These are phyloP conservation scores for Elanoides forficatus DNA, from an alignment of 2,113 vertebrate species.

Conservation along the genomic window DNA sequence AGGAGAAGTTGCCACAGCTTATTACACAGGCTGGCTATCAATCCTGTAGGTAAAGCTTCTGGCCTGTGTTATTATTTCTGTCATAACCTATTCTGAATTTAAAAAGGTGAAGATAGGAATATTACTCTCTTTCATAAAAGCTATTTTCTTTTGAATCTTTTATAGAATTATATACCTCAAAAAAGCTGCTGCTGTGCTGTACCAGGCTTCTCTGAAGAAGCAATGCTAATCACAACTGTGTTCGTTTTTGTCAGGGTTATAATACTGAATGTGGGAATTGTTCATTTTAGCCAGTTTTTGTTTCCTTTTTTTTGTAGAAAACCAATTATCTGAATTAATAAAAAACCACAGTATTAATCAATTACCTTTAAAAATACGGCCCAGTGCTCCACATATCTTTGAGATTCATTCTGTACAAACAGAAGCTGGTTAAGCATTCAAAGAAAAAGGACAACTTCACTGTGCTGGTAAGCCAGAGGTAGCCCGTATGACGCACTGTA, in stretches of 20 bases:
- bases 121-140: neutral
- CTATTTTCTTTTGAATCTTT: neutral
- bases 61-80: neutral
- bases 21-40: neutral
- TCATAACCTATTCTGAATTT: neutral
- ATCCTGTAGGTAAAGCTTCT: neutral
- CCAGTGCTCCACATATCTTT: neutral
- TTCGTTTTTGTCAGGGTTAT: neutral
- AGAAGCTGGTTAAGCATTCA: neutral
- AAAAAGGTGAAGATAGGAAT: neutral
- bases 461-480: neutral
- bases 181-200: neutral
- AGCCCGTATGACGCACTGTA: accelerated
- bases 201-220: neutral
- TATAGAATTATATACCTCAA: neutral
- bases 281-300: neutral
- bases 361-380: neutral
- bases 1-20: neutral
- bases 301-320: neutral
- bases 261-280: neutral
- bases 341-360: neutral
- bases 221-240: neutral
- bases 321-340: neutral
- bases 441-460: neutral
- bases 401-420: neutral